Evolutionary conservation across 2,113 vertebrate species (phyloP), one percentile per base, ranked within the genome.

Genomic region (Heterocephalus glaber): DNA sequence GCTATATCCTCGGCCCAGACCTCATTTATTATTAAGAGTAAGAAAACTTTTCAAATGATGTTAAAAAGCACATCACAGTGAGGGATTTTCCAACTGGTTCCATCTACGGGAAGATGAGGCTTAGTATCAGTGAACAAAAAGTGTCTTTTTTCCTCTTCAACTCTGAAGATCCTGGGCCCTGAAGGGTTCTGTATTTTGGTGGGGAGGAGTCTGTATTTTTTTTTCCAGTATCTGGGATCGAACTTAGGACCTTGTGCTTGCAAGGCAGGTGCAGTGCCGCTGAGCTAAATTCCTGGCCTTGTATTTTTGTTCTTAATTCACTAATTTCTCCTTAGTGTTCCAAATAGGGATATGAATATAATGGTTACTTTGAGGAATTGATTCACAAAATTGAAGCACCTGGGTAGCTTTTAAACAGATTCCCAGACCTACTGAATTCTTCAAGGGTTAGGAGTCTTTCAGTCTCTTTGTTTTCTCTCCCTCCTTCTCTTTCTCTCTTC

Each of bases 231-330:
- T 11, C 12, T 3, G 54, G 54, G 54, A 56, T 56, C 12, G 16
- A 56, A 56, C 54, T 56, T 16, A 56, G 54, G 54, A 56, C 12
- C 54, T 56, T 56, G 54, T 49, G 47, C 47, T 49, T 49, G 47
- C 47, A 49, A 49, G 47, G 47, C 47, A 49, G 47, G 47, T 9
- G 9, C 47, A 9, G 47, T 49, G 47, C 47, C 47, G 9, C 47
- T 49, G 47, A 49, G 47, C 47, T 49, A 49, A 49, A 49, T 49
- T 9, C 5, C 47, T 49, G 47, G 47, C 47, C 9, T 49, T 49
- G 85, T 54, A 60, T 61, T 94, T 70, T 88, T 93, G 58, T 28
- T 92, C 30, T 87, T 89, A 89, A 58, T 76, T 76, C 41, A 76
- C 72, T 49, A 93, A 28, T 63, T 83, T 89, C 20, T 83, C 30